Base-by-base conservation (phyloP, 2,888 invertebrate species). In the Lapara coniferarum region DNA sequence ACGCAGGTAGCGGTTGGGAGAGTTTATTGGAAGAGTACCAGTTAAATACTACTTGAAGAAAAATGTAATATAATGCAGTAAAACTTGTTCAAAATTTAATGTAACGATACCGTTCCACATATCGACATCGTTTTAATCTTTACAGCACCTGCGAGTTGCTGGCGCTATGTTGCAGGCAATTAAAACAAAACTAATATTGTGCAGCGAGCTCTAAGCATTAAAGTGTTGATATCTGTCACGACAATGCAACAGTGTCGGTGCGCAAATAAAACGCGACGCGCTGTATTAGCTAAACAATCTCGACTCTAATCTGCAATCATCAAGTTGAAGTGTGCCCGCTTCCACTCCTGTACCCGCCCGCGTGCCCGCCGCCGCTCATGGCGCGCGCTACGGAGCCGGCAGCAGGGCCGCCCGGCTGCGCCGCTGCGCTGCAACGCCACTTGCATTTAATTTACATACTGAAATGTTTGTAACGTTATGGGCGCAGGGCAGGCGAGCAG, bases 401-500 rank as follows among this genome's bases (percentile, higher is more conserved):
- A 4, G 25, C 46, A 19, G 44, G 57, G 58, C 44, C 59, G 53
- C n/a, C 51, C 44, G 25, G 1, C 25, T 2, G 25, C 25, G 25
- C 25, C 25, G 25, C 25, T 2, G 25, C 25, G 25, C 25, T 25
- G 25, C 25, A 25, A 25, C 2, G 25, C 51, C 53, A 53, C 59
- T 51, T 8, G 53, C 59, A 68, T 69, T 68, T 37, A 5, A 37
- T 6, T 7, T 69, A 63, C 68, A 69, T 69, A 69, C 53, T 69
- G 44, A 63, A 59, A 59, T 68, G 59, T 59, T 68, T 59, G 25
- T 19, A 59, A 49, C 44, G 58, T 58, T n/a, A 37, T 4, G 44
- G 13, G 5, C 14, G n/a, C 16, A n/a, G 4, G 16, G 44, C 44
- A 44, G 16, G 46, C 5, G 59, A 49, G 0, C 6, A 46, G 44